Conservation (phyloP, 2,113 vertebrate species). For the Sceloporus undulatus region DNA sequence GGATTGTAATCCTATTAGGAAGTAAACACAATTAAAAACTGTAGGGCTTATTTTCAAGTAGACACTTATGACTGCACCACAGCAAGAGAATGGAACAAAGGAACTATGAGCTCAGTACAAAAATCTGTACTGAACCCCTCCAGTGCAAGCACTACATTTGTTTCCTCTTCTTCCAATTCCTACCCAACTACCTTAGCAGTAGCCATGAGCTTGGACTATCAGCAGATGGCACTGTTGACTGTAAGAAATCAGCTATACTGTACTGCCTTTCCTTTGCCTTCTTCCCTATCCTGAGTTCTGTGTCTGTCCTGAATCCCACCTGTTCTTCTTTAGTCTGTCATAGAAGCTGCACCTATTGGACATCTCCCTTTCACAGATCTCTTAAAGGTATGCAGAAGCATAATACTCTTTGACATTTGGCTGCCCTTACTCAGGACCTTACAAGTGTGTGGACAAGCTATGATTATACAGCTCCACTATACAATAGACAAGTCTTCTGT, state of each 20-base stretch:
- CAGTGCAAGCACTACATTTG: neutral
- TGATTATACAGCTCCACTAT: neutral
- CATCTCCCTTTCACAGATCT: neutral
- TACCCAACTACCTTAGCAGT: neutral
- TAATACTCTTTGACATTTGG: neutral
- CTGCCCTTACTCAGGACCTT: neutral
- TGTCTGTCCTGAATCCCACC: neutral
- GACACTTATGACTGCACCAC: neutral
- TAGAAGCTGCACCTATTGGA: neutral
- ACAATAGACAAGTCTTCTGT: neutral
- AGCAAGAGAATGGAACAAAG: neutral
- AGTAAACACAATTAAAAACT: neutral
- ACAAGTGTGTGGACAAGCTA: neutral
- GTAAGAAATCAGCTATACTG: neutral
- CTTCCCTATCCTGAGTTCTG: neutral
- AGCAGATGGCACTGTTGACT: conserved; percentile 23
- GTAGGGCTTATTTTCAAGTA: neutral
- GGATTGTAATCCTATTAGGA: neutral
- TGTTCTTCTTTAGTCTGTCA: neutral
- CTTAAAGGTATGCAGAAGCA: neutral
- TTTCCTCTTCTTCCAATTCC: neutral
- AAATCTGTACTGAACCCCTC: neutral
- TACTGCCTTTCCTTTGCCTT: neutral
- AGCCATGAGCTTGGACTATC: neutral
- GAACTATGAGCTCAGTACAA: neutral